Base-by-base conservation (phyloP, 2,888 invertebrate species). In the Norana najaformis region DNA sequence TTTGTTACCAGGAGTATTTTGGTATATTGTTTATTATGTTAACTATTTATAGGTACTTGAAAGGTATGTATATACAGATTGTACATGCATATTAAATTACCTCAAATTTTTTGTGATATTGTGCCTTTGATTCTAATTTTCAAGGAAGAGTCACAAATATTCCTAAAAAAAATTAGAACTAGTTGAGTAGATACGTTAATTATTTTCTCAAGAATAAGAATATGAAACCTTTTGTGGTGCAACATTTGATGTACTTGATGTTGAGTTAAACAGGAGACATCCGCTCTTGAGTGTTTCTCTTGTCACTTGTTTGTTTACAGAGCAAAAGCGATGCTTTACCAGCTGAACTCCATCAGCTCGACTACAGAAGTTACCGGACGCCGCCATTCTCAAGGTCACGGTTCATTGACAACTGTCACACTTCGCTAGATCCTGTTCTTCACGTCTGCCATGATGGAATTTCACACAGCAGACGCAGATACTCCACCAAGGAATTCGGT, bases 391-490 rank as follows among this genome's bases (percentile, higher is more conserved):
- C 30, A 30, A 69, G 85, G 18, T 37, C 35, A 23, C 36, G 85
- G 85, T 85, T 85, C 85, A 37, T 85, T 30, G 36, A 85, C 36
- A 85, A 85, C 85, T 85, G 85, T 16, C 1, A 8, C 16, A 11
- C 36, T 36, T 85, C 85, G 34, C 8, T 85, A 35, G 85, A 85
- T 85, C 85, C 85, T 36, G 85, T 85, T 85, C 37, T 85, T 35
- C 85, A 37, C 23, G 85, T 85, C 85, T 85, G 85, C 37, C 85
- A 85, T 37, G 85, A 85, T 36, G 85, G 85, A 1, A 85, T 85
- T 85, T 85, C 85, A 36, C 85, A 85, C 85, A 37, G 35, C 35
- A 85, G 85, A 37, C 85, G 85, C 35, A 85, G 85, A 85, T 85
- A 85, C 37, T 36, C 85, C 11, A 23, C 85, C 85, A 35, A 85